Percentiles rank a stretch among this genome's conserved stretches.
Evolutionary conservation across 2,797 vertebrate species (phyloP).

Genomic region (Fistularia commersonii): DNA sequence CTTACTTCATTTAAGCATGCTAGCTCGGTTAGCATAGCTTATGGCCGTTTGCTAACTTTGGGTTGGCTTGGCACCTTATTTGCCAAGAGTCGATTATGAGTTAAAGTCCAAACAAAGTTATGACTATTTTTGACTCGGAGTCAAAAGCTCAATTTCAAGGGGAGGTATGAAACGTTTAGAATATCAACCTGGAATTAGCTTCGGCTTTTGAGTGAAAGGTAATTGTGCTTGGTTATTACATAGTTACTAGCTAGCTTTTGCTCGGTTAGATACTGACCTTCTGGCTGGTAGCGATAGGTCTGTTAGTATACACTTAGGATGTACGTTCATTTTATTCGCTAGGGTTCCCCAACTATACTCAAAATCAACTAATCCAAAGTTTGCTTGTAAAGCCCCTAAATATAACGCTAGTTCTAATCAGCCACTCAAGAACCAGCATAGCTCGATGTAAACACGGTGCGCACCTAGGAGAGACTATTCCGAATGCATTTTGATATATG

Average conservation of each 20-base stretch:
- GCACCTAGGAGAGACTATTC: slow-evolving; percentile 61
- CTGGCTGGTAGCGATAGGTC: neutral
- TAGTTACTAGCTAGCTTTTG: slow-evolving; percentile 14
- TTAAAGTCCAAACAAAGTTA: no score
- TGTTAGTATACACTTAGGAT: neutral
- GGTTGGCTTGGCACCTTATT: slow-evolving; percentile 51
- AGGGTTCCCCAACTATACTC: neutral
- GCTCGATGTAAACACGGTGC: slow-evolving; percentile 40
- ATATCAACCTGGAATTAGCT: no score
- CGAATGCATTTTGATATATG: slow-evolving; percentile 48
- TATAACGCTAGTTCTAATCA: slow-evolving; percentile 2
- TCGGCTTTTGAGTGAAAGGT: neutral
- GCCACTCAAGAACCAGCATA: slow-evolving; percentile 28
- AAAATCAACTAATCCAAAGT: neutral
- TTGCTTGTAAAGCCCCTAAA: neutral
- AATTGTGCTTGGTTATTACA: slow-evolving; percentile 11
- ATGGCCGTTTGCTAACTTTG: slow-evolving; percentile 37
- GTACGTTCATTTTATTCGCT: no score
- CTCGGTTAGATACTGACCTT: slow-evolving; percentile 8
- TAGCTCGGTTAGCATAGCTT: slow-evolving; percentile 58
- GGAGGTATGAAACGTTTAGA: no score
- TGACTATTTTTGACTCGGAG: no score
- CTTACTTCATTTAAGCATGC: slow-evolving; percentile 35
- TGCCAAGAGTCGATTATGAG: slow-evolving; percentile 1
- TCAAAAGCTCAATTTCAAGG: no score